Evolutionary conservation across 1,140 invertebrate genomes (phyloP), one percentile per base, ranked within the genome.

Genomic region (Ostrea denselamellosa): DNA sequence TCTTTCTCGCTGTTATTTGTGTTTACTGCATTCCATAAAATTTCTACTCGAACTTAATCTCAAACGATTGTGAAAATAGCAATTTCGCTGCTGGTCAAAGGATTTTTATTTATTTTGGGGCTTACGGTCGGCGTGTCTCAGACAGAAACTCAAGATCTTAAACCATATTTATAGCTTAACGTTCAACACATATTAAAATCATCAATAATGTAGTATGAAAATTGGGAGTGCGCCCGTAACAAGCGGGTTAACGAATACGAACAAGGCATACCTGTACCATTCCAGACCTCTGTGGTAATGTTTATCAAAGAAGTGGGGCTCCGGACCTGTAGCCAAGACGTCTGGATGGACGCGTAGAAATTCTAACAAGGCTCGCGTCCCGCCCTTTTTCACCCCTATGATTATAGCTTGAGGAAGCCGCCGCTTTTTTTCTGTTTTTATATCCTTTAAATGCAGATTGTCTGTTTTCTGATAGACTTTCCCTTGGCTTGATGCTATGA

Each of bases 341-440:
- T 95, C 87, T 12, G 95, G 95, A 90, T 96, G 95, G 53, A 95
- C 90, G 17, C 94, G 90, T 14, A 96, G 90, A 86, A 95, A 95
- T 86, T 95, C 94, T 56, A 96, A 90, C 19, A 96, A 92, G 8
- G 95, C 95, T 28, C 95, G 90, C 0, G 95, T 96, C 7, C 95
- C 95, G 12, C 94, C 94, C 90, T 96, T 96, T 85, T 95, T 94
- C 17, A 95, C 95, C 62, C 95, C 95, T 56, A 96, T 95, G 25
- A 95, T 95, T 81, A 95, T 92, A 25, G 92, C 93, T 25, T 93
- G 88, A 0, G 94, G 94, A 34, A 95, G 68, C 22, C 68, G 68
- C 14, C 68, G 68, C 9, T 77, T 77, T 77, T 25, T 77, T 12
- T 34, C 68, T 12, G 12, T 77, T 12, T 77, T 25, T 25, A 14